Evolutionary conservation across 1,140 invertebrate genomes (phyloP).

Genomic region (Euwallacea similis): DNA sequence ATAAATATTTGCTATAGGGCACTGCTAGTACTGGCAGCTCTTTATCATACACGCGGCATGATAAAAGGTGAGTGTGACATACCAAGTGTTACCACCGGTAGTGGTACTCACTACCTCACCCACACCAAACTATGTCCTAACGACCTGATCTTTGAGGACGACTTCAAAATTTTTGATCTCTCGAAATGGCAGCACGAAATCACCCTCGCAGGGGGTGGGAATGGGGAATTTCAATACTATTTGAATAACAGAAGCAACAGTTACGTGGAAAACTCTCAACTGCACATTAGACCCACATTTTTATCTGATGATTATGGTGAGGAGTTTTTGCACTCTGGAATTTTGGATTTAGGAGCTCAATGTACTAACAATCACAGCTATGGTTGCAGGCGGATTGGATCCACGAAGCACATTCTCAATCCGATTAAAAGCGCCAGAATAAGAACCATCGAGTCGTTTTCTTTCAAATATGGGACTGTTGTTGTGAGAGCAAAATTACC

Average conservation of each 20-base stretch:
- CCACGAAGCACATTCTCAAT: slow-evolving; percentile 57
- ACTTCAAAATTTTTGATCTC: too few relatives aligned
- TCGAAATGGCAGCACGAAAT: too few relatives aligned
- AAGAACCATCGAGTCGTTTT: slow-evolving; percentile 65
- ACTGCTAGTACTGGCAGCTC: neutral
- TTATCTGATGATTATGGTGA: too few relatives aligned
- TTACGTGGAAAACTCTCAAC: too few relatives aligned
- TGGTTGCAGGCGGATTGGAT: slow-evolving; percentile 57
- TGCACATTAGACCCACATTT: too few relatives aligned
- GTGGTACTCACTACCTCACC: slow-evolving; percentile 34
- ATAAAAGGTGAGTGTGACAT: neutral
- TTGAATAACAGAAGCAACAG: too few relatives aligned
- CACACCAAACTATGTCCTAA: too few relatives aligned
- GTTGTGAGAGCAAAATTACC: slow-evolving; percentile 72
- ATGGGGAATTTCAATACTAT: too few relatives aligned
- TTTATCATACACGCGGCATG: neutral
- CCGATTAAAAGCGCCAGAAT: slow-evolving; percentile 68
- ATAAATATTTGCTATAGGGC: neutral
- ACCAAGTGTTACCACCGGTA: slow-evolving; percentile 53
- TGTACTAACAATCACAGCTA: slow-evolving; percentile 37
- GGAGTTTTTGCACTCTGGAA: too few relatives aligned
- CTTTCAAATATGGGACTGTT: slow-evolving; percentile 67
- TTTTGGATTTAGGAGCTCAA: neutral
- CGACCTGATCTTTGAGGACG: slow-evolving; percentile 40
- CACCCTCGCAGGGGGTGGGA: too few relatives aligned